Percentiles rank a stretch among this genome's conserved stretches.
phyloP scores from a whole-genome alignment of 2,113 vertebrate genomes.

The Tragulus kanchil region DNA sequence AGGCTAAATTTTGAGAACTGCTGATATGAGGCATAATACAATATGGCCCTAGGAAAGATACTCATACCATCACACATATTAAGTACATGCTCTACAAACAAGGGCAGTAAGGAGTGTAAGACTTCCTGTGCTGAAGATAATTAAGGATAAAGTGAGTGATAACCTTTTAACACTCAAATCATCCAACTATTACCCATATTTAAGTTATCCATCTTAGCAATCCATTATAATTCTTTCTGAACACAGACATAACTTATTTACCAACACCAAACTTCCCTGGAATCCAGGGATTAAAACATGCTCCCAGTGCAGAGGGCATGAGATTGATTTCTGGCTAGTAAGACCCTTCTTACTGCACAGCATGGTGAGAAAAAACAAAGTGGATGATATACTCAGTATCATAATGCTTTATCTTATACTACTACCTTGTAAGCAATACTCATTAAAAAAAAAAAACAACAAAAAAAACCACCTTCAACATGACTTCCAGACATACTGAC shows the following conservation, averaged over 20 bases:
- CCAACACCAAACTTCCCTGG: neutral
- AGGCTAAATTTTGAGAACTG: neutral
- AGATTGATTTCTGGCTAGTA: neutral
- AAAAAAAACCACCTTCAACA: neutral
- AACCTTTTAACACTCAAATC: neutral
- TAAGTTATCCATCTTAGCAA: neutral
- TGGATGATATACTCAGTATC: neutral
- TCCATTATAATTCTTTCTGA: neutral
- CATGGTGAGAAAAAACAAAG: neutral
- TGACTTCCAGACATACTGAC: neutral
- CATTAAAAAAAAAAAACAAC: neutral
- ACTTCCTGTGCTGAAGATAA: neutral
- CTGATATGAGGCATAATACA: neutral
- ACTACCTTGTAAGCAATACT: neutral
- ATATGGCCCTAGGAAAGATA: neutral
- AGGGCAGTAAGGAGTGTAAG: neutral
- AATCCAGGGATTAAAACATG: neutral
- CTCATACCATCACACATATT: too few relatives aligned
- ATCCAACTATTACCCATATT: neutral
- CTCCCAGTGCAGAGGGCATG: neutral
- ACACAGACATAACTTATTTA: neutral
- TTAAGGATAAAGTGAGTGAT: neutral
- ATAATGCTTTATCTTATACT: neutral
- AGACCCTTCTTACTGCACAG: neutral
- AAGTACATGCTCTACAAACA: neutral